A percentile compares a stretch with the other conserved stretches of the same genome.
Evolutionary conservation across 2,113 vertebrate genomes (phyloP).

Genomic region (Phrynocephalus versicolor): DNA sequence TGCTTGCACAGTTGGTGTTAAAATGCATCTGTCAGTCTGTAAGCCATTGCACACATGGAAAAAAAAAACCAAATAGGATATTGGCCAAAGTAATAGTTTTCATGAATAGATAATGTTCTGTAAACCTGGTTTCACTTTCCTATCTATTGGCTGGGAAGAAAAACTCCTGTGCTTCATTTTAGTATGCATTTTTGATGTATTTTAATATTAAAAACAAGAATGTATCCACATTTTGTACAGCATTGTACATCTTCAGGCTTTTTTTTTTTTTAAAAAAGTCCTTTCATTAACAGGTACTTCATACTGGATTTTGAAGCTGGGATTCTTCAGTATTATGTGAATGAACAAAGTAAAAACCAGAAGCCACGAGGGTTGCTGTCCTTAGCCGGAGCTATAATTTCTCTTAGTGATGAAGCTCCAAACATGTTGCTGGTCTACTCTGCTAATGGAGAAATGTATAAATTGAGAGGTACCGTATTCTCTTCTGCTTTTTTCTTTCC

Average conservation of each 20-base stretch:
- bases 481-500: neutral
- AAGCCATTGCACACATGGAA: too few species aligned
- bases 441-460: constrained; percentile 91
- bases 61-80: too few species aligned
- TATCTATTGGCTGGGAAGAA: neutral
- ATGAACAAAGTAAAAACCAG: constrained; percentile 89
- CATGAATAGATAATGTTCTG: neutral
- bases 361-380: constrained; percentile 91
- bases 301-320: constrained; percentile 90
- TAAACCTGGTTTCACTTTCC: too few species aligned
- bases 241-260: neutral
- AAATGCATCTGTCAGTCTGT: too few species aligned
- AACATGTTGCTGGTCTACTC: constrained; percentile 92
- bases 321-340: constrained; percentile 93
- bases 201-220: neutral
- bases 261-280: neutral
- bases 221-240: neutral
- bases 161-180: neutral
- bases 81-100: neutral
- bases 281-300: constrained; percentile 79
- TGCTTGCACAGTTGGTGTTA: too few species aligned
- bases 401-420: constrained; percentile 88
- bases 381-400: constrained; percentile 89
- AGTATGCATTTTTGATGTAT: neutral
- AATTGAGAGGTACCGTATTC: constrained; percentile 85